A percentile compares a stretch with the other conserved stretches of the same genome.
Evolutionary conservation across 64 coral and sea anemone species (phyloP).

Genomic region (Actinia tenebrosa): DNA sequence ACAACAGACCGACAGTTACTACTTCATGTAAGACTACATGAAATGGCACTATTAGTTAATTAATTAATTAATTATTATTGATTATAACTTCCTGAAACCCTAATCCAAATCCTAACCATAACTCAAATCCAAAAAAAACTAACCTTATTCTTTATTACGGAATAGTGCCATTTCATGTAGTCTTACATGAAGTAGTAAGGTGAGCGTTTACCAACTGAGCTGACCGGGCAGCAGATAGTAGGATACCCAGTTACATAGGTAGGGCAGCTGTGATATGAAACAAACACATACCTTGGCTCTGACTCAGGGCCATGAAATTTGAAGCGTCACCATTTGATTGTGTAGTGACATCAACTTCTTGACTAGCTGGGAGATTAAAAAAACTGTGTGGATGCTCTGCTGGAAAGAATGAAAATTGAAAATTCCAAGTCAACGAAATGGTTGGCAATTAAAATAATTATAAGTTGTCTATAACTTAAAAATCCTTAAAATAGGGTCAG

Average conservation of each 20-base stretch:
- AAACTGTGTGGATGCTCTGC: neutral
- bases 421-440: neutral
- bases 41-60: no score
- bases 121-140: no score
- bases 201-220: no score
- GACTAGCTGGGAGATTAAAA: neutral
- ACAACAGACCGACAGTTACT: no score
- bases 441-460: neutral
- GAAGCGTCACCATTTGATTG: neutral
- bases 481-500: neutral
- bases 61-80: no score
- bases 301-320: neutral
- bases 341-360: neutral
- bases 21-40: no score
- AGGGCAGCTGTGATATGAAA: neutral
- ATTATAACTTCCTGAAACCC: no score
- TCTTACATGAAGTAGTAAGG: no score
- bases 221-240: no score
- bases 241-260: neutral
- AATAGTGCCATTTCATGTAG: no score
- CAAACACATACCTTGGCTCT: neutral
- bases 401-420: neutral
- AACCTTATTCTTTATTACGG: no score
- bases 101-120: no score
- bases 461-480: neutral